phyloP scores from a whole-genome alignment of 2,888 invertebrate genomes.

The Cryptocheilus praepositus region DNA sequence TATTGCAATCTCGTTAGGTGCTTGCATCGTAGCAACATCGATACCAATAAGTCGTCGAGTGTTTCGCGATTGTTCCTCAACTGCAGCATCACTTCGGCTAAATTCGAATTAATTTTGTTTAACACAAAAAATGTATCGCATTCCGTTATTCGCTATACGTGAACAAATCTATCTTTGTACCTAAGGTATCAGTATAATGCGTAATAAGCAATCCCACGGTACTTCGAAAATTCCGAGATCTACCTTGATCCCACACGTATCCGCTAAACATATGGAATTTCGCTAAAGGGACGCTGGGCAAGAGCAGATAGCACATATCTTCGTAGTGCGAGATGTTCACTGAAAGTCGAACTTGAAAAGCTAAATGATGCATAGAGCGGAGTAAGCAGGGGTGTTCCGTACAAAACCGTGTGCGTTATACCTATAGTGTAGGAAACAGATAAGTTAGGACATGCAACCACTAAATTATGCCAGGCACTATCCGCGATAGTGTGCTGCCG shows the following conservation, averaged over 20 bases:
- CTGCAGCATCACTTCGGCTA: conserved; percentile 74
- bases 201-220: conserved; percentile 72
- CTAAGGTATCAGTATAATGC: conserved; percentile 74
- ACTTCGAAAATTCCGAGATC: conserved; percentile 74
- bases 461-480: conserved; percentile 73
- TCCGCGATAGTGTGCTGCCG: conserved; percentile 72
- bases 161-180: conserved; percentile 58
- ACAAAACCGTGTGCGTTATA: conserved; percentile 38
- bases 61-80: conserved; percentile 75
- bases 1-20: conserved; percentile 73
- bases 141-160: background rate
- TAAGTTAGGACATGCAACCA: conserved; percentile 71
- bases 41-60: conserved; percentile 74
- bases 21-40: conserved; percentile 72
- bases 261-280: conserved; percentile 75
- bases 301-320: conserved; percentile 73
- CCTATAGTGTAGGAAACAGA: conserved; percentile 72
- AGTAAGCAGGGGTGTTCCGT: background rate
- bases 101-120: conserved; percentile 2
- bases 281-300: conserved; percentile 74
- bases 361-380: conserved; percentile 35
- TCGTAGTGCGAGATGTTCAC: conserved; percentile 75
- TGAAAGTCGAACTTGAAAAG: conserved; percentile 54
- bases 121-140: background rate
- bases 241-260: conserved; percentile 75